Evolutionary conservation across 1,140 invertebrate species (phyloP).

Genomic region (Drosophila virilis): DNA sequence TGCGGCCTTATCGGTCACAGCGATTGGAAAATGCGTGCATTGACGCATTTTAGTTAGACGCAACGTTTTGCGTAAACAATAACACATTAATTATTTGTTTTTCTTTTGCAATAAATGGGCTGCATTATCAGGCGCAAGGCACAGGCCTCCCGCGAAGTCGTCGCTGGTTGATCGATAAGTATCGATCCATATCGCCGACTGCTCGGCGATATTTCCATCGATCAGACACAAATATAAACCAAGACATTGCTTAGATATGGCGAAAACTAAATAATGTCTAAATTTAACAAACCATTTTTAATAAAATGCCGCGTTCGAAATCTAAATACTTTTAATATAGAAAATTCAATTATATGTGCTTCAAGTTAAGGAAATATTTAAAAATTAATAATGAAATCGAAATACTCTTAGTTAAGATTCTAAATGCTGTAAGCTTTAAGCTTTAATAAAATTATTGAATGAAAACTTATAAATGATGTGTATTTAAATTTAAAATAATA

Average conservation of each 20-base stretch:
- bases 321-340: too few species aligned
- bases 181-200: slow-evolving; percentile 1
- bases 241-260: background rate
- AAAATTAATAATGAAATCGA: too few species aligned
- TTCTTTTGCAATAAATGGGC: slow-evolving; percentile 61
- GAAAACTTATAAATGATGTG: too few species aligned
- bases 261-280: too few species aligned
- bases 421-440: too few species aligned
- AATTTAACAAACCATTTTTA: too few species aligned
- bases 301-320: too few species aligned
- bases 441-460: too few species aligned
- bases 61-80: slow-evolving; percentile 68
- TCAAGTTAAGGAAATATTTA: too few species aligned
- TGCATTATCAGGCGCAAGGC: slow-evolving; percentile 48
- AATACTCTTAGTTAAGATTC: too few species aligned
- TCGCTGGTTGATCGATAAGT: slow-evolving; percentile 55
- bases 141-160: slow-evolving; percentile 51
- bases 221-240: slow-evolving; percentile 51
- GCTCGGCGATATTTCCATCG: slow-evolving; percentile 16
- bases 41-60: slow-evolving; percentile 70
- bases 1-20: slow-evolving; percentile 14
- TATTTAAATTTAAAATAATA: too few species aligned
- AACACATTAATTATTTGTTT: slow-evolving; percentile 68
- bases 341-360: too few species aligned
- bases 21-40: slow-evolving; percentile 69